Evolutionary conservation across 2,797 vertebrate species (phyloP), one percentile per base, ranked within the genome.

Genomic region (Aulostomus chinensis): DNA sequence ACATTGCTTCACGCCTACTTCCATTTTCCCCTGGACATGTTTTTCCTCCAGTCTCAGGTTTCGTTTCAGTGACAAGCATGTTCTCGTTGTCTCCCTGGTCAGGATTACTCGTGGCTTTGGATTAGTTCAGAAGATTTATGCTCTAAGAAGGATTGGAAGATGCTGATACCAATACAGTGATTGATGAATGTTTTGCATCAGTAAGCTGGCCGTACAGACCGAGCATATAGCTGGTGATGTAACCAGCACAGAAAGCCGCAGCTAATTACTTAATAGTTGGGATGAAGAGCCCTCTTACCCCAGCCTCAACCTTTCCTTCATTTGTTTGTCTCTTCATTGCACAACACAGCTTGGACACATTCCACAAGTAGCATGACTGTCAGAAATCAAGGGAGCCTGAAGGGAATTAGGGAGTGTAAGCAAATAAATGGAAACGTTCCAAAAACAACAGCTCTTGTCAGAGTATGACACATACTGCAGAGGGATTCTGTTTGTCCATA

Each of bases 381-480:
- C 2, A 6, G 6, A 2, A 6, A 25, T 25, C 9, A 7, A 25
- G 6, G 24, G 6, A 25, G 9, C 9, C 24, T 25, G 24, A 25
- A 9, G 6, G 6, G 24, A 25, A 2, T 25, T 9, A 7, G 24
- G 24, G 26, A 11, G 8, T 26, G 29, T 32, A 7, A 10, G 28
- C 0, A 2, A 14, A 1, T 12, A 24, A 40, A 46, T 32, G 21
- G 18, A 17, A 12, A 28, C 3, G 40, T 7, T 7, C 5, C 35
- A 24, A 39, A 15, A n/a, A n/a, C n/a, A n/a, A n/a, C n/a, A n/a
- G n/a, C n/a, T n/a, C n/a, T 59, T 34, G 5, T 58, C 53, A 91
- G 2, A 90, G 62, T 31, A 92, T 26, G 24, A 58, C 77, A 59
- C 90, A 92, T 6, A 93, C 88, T 17, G 88, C 37, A 0, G 89